Evolutionary conservation across 2,113 vertebrate genomes (phyloP).

Genomic region (Marmota monax): DNA sequence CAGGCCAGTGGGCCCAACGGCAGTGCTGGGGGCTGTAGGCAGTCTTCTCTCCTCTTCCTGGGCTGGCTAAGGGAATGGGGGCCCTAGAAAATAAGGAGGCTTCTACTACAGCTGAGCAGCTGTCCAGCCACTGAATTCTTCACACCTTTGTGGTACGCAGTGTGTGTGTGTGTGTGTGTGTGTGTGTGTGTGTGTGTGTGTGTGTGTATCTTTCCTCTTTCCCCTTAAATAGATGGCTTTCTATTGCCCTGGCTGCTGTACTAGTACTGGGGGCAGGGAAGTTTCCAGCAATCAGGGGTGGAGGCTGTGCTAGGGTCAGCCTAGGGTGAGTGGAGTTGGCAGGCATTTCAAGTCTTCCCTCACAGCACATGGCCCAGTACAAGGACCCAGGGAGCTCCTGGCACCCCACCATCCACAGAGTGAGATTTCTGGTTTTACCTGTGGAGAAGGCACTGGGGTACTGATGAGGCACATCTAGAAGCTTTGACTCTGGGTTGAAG

Average conservation of each 20-base stretch:
- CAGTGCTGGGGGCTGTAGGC: not conserved
- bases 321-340: not conserved
- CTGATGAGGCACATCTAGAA: not conserved
- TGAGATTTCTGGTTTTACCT: not conserved
- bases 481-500: not conserved
- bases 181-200: too few relatives aligned
- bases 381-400: not conserved
- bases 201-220: not conserved
- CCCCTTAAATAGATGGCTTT: not conserved
- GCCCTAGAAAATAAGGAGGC: not conserved
- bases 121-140: not conserved
- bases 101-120: not conserved
- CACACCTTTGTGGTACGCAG: not conserved
- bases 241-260: not conserved
- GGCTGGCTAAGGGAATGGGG: not conserved
- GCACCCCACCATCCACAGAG: not conserved
- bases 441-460: not conserved
- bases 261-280: not conserved
- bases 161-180: too few relatives aligned
- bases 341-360: not conserved
- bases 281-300: not conserved
- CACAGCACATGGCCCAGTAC: too few relatives aligned
- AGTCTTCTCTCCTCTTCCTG: not conserved
- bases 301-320: not conserved
- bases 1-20: rapidly evolving